A percentile compares a stretch with the other conserved stretches of the same genome.
Evolutionary conservation across 2,797 vertebrate genomes (phyloP).

Genomic region (Syngnathus acus): DNA sequence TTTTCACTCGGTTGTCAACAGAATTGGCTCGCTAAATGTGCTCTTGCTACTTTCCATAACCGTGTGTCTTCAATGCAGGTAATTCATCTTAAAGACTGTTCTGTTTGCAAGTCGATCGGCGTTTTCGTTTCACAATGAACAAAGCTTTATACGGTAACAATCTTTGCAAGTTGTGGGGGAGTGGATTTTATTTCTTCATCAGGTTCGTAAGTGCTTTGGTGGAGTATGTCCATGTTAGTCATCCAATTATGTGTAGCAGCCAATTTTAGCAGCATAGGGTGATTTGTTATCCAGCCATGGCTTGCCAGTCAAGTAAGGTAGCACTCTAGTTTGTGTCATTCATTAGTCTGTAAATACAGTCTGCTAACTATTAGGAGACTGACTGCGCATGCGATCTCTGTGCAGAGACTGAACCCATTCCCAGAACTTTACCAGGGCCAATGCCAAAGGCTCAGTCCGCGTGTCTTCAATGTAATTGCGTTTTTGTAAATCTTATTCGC

Average conservation of each 20-base stretch:
- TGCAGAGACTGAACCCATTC: not conserved
- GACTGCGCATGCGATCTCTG: not conserved
- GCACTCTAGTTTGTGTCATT: not conserved
- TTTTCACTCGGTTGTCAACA: too few species aligned
- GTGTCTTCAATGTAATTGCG: not conserved
- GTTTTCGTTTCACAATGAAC: not conserved
- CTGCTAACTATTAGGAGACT: conserved; percentile 1
- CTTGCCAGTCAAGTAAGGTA: too few species aligned
- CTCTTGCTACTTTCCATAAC: too few species aligned
- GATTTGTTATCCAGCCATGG: not conserved
- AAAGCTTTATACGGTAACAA: not conserved
- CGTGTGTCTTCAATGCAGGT: too few species aligned
- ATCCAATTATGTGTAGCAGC: not conserved
- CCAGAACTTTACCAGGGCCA: not conserved
- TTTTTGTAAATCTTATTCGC: not conserved
- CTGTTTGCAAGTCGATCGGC: too few species aligned
- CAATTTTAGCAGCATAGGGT: not conserved
- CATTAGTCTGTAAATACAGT: not conserved
- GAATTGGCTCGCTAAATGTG: too few species aligned
- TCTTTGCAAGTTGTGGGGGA: not conserved
- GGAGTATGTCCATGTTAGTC: not conserved
- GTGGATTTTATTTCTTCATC: not conserved
- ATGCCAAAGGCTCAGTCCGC: not conserved
- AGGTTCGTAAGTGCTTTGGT: not conserved
- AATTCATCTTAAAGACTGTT: too few species aligned